phyloP scores from a whole-genome alignment of 2,888 invertebrate species.

The Pollenia labialis region DNA sequence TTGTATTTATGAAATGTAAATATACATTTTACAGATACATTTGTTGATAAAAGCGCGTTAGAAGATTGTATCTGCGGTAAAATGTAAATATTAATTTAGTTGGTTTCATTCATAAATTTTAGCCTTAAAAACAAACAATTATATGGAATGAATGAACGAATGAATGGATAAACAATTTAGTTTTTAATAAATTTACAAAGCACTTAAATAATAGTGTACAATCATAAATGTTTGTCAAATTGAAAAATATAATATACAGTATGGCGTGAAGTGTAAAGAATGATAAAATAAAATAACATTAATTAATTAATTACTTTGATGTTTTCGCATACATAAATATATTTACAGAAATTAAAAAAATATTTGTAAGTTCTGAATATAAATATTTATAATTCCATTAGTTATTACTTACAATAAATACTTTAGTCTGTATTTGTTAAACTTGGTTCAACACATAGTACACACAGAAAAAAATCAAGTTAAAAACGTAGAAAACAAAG shows the following conservation, averaged over 20 bases:
- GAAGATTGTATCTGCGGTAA: conserved; percentile 47
- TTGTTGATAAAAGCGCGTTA: not conserved
- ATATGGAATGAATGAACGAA: conserved; percentile 12
- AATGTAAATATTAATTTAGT: conserved; percentile 63
- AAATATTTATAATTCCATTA: too few relatives aligned
- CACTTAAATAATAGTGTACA: conserved; percentile 4
- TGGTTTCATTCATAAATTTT: conserved; percentile 47
- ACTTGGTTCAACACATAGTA: too few relatives aligned
- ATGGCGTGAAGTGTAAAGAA: not conserved
- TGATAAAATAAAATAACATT: not conserved
- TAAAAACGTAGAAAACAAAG: too few relatives aligned
- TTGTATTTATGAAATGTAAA: not conserved
- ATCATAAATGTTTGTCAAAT: conserved; percentile 15
- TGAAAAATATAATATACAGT: not conserved
- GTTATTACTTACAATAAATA: too few relatives aligned
- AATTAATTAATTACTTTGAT: not conserved
- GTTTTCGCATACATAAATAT: too few relatives aligned
- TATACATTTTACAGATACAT: conserved; percentile 13
- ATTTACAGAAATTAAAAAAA: too few relatives aligned
- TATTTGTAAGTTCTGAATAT: too few relatives aligned
- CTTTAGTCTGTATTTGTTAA: too few relatives aligned
- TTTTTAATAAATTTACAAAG: conserved; percentile 52
- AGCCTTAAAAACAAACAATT: conserved; percentile 45
- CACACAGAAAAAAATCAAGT: too few relatives aligned
- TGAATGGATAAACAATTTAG: conserved; percentile 49